Percentiles rank a stretch among this genome's conserved stretches.
These are phyloP conservation scores for Abramis brama DNA, from an alignment of 2,113 vertebrate species.

Conservation along the genomic window DNA sequence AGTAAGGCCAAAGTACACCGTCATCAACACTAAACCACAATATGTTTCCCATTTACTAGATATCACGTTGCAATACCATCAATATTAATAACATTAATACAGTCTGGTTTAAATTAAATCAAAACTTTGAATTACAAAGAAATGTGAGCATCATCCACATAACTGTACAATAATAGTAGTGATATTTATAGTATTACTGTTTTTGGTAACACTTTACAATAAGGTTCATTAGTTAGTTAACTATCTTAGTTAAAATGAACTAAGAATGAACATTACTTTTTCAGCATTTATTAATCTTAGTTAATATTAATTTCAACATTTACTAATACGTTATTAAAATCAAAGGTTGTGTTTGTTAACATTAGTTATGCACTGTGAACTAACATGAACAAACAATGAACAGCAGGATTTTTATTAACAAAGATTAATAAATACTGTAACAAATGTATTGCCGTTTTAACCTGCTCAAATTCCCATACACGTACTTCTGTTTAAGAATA, in stretches of 20 bases:
- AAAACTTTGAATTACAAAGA: neutral
- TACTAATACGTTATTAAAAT: no score
- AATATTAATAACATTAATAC: neutral
- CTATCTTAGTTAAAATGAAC: no score
- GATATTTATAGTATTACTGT: neutral
- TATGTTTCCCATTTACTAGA: conserved; percentile 8
- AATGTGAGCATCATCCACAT: neutral
- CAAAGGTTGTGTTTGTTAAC: no score
- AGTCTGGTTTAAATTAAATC: conserved; percentile 26
- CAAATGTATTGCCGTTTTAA: neutral
- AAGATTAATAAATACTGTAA: no score
- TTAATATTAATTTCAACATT: no score
- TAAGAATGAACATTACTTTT: no score
- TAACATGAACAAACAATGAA: no score
- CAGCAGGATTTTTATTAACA: no score
- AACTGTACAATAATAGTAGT: neutral
- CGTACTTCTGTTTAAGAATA: neutral
- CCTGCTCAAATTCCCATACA: neutral
- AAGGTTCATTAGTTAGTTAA: no score
- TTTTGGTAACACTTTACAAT: no score
- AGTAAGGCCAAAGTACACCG: neutral
- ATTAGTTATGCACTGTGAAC: no score
- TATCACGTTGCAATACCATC: neutral
- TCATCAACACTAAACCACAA: conserved; percentile 1
- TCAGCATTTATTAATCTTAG: no score